Conservation (phyloP, 2,888 invertebrate species). For the Ditula angustiorana region DNA sequence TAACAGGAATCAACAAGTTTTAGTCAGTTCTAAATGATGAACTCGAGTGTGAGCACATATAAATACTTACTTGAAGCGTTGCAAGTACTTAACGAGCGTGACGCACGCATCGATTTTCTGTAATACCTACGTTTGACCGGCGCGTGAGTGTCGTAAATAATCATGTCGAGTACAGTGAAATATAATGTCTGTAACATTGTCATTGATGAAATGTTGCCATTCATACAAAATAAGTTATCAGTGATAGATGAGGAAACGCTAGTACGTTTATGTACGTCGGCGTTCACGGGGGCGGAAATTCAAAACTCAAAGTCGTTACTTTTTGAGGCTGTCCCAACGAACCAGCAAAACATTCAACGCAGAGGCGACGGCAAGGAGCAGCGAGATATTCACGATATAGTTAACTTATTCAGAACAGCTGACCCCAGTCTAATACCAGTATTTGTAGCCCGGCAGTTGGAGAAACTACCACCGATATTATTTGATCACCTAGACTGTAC, state of each 20-base stretch:
- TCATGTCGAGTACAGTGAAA: slow-evolving; percentile 9
- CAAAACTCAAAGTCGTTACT: neutral
- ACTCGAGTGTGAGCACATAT: too few relatives aligned
- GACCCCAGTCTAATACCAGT: neutral
- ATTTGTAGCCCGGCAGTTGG: neutral
- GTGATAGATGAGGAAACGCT: neutral
- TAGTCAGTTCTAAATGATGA: too few relatives aligned
- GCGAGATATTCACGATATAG: neutral
- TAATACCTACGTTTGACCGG: too few relatives aligned
- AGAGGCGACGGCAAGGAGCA: neutral
- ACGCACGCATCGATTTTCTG: too few relatives aligned
- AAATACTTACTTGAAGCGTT: too few relatives aligned
- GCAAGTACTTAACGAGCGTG: too few relatives aligned
- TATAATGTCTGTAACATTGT: neutral
- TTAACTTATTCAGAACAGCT: neutral
- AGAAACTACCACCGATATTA: neutral
- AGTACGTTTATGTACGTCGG: neutral
- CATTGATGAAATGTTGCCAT: neutral
- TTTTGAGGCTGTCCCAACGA: neutral
- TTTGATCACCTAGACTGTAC: neutral
- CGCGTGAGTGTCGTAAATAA: neutral
- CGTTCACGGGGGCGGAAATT: neutral
- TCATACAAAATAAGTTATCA: neutral
- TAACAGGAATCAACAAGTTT: too few relatives aligned
- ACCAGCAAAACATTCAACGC: neutral